Evolutionary conservation across 2,888 invertebrate species (phyloP), one percentile per base, ranked within the genome.

Genomic region (Daptonema setosum): DNA sequence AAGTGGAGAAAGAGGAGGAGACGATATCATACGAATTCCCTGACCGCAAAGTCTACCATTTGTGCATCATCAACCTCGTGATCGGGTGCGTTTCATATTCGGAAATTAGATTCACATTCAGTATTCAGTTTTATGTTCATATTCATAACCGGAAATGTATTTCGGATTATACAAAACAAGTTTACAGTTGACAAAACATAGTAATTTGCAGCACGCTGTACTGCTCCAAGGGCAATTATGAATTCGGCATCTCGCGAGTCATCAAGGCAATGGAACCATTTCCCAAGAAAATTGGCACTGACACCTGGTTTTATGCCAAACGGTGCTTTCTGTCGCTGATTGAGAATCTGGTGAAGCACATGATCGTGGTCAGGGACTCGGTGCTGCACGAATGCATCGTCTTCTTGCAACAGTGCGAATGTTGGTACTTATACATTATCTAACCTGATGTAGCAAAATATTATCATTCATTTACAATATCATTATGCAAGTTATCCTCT

Each of bases 291-390:
- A 77, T 97, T 11, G 93, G 95, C 22, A 88, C 91, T 0, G 95
- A 97, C 69, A 97, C 97, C 2, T 97, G 97, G 97, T 83, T 87
- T 71, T 93, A 95, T 70, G 86, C 91, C 1, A 95, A 95, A 71
- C 78, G 93, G 59, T 93, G 91, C 70, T 86, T 95, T 70, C 75
- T 95, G 57, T 87, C 87, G n/a, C 79, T 88, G 65, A 78, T 87
- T 58, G 87, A 90, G 74, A 87, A 87, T 72, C 76, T 87, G 64
- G 80, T 86, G 0, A 88, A 88, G 68, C 87, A 90, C 70, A 80
- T 87, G 74, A 83, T 90, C 57, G 83, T 85, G 53, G 79, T 87
- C 54, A 80, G 83, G 68, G 90, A 91, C 74, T 78, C 82, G 28
- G 83, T 87, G 29, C 78, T 87, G 59, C 81, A 83, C 64, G 90